Conservation (phyloP, 2,888 invertebrate genomes). For the Baccha elongata region DNA sequence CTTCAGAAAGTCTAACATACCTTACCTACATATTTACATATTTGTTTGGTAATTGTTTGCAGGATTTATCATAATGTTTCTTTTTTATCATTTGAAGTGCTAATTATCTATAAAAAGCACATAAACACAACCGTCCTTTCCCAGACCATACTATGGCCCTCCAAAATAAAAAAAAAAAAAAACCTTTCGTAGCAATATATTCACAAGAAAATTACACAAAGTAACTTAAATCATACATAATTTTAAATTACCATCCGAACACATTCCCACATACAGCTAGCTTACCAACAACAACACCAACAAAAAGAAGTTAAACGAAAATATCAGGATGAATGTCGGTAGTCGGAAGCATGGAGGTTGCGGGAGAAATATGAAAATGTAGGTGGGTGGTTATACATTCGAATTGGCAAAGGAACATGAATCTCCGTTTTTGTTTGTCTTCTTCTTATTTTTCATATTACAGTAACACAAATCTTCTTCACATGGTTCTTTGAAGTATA, state of each 20-base stretch:
- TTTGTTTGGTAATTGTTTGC: background rate
- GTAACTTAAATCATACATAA: conserved; percentile 71
- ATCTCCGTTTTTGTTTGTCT: conserved; percentile 22
- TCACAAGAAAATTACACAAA: conserved; percentile 63
- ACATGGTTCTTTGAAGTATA: background rate
- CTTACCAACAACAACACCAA: conserved; percentile 4
- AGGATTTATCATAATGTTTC: conserved; percentile 6
- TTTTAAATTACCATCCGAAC: conserved; percentile 66
- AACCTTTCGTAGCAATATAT: no score
- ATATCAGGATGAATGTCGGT: background rate
- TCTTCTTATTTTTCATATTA: conserved; percentile 27
- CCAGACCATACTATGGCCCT: background rate
- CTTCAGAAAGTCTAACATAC: no score
- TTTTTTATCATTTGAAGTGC: conserved; percentile 52
- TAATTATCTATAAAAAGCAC: conserved; percentile 56
- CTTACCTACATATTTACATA: no score
- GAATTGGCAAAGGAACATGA: conserved; percentile 60
- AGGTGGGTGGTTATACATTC: conserved; percentile 31
- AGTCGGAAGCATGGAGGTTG: no score
- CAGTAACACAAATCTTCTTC: conserved; percentile 33
- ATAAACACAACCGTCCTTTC: conserved; percentile 12
- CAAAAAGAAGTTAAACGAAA: conserved; percentile 17
- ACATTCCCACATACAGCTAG: conserved; percentile 33
- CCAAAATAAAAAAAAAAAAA: background rate
- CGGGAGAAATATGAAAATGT: background rate